Conservation (phyloP, 1,140 invertebrate species). For the Drosophila varians region DNA sequence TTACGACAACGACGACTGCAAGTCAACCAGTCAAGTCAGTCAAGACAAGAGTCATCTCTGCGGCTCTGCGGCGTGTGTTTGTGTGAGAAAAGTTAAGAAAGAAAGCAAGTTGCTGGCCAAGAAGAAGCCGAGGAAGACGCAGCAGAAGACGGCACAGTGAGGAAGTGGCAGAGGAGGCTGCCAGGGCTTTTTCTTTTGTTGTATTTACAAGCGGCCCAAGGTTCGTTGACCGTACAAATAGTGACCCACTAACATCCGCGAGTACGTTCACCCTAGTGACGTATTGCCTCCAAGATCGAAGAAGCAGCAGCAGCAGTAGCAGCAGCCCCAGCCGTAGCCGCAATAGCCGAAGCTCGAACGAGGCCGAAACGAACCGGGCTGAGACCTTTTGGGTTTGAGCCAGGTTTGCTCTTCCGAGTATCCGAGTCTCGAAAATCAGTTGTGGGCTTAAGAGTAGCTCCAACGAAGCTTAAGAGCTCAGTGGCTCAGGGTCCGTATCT, state of each 20-base stretch:
- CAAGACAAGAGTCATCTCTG: constrained; percentile 67
- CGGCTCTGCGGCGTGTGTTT: constrained; percentile 4
- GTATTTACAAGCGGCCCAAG: constrained; percentile 83
- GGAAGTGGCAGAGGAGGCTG: constrained; percentile 40
- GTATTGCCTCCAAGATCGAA: constrained; percentile 81
- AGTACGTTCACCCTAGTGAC: constrained; percentile 84
- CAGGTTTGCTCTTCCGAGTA: constrained; percentile 17
- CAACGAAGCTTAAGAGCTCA: constrained; percentile 57
- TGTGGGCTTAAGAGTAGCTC: constrained; percentile 53
- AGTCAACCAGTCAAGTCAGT: constrained; percentile 80
- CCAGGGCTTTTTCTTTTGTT: constrained; percentile 62
- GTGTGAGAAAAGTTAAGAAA: constrained; percentile 68
- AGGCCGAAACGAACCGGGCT: constrained; percentile 65
- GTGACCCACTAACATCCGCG: constrained; percentile 84
- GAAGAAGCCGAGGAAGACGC: constrained; percentile 40
- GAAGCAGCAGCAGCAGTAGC: constrained; percentile 49
- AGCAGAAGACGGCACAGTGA: constrained; percentile 2
- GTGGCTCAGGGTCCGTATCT: not conserved
- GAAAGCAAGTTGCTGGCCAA: constrained; percentile 64
- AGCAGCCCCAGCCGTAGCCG: constrained; percentile 20
- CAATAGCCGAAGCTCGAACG: constrained; percentile 31
- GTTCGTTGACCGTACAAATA: constrained; percentile 84
- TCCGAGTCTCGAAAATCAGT: constrained; percentile 25
- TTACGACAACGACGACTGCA: constrained; percentile 68
- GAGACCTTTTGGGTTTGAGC: constrained; percentile 65